Conservation (phyloP, 2,888 invertebrate species). For the Anaspis maculata region DNA sequence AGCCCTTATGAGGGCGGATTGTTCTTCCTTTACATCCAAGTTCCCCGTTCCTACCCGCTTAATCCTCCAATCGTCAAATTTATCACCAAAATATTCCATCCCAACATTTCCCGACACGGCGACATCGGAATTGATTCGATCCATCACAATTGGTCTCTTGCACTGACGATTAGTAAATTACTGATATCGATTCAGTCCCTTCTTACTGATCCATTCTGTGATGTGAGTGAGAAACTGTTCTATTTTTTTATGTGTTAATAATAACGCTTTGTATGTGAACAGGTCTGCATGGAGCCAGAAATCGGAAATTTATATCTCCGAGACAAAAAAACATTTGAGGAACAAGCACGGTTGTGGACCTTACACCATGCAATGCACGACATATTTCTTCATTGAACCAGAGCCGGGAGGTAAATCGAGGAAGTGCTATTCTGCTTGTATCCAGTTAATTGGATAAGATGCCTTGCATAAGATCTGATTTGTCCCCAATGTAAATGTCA, state of each 20-base stretch:
- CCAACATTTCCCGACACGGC: conserved; percentile 90
- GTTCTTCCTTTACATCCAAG: conserved; percentile 84
- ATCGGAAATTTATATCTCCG: conserved; percentile 70
- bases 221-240: conserved; percentile 44
- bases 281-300: conserved; percentile 85
- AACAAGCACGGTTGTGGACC: conserved; percentile 77
- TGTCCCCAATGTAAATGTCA: too few species aligned
- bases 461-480: too few species aligned
- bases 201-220: conserved; percentile 82
- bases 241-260: conserved; percentile 1
- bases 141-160: conserved; percentile 94
- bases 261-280: too few species aligned
- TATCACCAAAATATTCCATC: conserved; percentile 87
- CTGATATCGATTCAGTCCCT: conserved; percentile 81
- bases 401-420: too few species aligned
- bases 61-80: conserved; percentile 86
- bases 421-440: too few species aligned
- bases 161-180: conserved; percentile 82
- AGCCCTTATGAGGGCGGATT: conserved; percentile 92
- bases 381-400: conserved; percentile 15
- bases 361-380: conserved; percentile 85
- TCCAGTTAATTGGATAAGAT: too few species aligned
- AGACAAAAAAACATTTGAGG: conserved; percentile 65
- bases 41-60: conserved; percentile 85
- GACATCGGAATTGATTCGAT: conserved; percentile 94